Conservation (phyloP, 2,113 vertebrate species). For the Callorhinus ursinus region DNA sequence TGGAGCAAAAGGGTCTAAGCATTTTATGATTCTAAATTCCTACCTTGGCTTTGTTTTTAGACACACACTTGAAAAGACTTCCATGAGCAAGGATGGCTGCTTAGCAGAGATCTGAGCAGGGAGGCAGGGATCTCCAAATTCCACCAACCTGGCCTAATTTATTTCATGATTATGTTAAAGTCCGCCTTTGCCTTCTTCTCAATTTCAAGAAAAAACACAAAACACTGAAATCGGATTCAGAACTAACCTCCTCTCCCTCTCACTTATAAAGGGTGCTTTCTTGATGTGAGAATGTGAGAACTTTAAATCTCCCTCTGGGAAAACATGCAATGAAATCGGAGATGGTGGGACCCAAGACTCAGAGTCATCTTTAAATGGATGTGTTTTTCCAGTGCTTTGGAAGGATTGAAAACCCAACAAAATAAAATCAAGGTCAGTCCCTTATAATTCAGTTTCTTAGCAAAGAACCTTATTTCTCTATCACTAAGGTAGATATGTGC, state of each 20-base stretch:
- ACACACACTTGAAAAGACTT: not conserved
- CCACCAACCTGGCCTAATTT: not conserved
- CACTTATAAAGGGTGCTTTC: conserved; percentile 62
- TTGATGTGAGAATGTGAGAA: conserved; percentile 66
- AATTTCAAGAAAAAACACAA: conserved; percentile 64
- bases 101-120: not conserved
- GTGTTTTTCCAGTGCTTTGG: conserved; percentile 51
- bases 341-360: conserved; percentile 37
- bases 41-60: not conserved
- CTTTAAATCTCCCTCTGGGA: conserved; percentile 66
- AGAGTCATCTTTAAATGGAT: conserved; percentile 51
- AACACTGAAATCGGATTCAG: conserved; percentile 44
- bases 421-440: conserved; percentile 54
- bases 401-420: conserved; percentile 19
- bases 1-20: not conserved
- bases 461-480: not conserved
- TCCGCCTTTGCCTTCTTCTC: conserved; percentile 54
- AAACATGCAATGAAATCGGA: conserved; percentile 70
- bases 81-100: not conserved
- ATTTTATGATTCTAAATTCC: not conserved
- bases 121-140: not conserved
- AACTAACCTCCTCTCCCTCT: conserved; percentile 16
- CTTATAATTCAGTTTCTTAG: not conserved
- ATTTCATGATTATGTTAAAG: conserved; percentile 47
- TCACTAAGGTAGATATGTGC: not conserved